Evolutionary conservation across 2,888 invertebrate species (phyloP).

Genomic region (Polydrusus tereticollis): DNA sequence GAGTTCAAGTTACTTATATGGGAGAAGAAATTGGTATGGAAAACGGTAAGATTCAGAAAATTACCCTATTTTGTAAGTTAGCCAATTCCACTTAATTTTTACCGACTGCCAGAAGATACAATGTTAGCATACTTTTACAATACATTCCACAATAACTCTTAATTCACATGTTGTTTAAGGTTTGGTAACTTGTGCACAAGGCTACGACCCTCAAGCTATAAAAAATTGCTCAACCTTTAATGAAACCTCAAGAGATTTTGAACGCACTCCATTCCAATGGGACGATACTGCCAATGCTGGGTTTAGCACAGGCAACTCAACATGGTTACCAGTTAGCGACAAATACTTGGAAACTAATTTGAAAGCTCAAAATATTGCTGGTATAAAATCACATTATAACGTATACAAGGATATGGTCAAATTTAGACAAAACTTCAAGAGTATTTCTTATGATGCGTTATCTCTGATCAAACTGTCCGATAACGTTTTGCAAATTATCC

Average conservation of each 20-base stretch:
- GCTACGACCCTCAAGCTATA: constrained; percentile 71
- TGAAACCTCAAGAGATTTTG: constrained; percentile 78
- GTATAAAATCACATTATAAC: constrained; percentile 72
- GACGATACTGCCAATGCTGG: constrained; percentile 73
- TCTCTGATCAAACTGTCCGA: constrained; percentile 41
- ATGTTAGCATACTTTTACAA: too few species aligned
- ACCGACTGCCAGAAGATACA: too few species aligned
- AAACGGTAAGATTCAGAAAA: constrained; percentile 66
- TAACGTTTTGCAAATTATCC: constrained; percentile 44
- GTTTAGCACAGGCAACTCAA: constrained; percentile 64
- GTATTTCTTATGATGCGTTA: constrained; percentile 28
- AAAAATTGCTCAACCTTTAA: constrained; percentile 65
- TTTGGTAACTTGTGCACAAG: constrained; percentile 68
- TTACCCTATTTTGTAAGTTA: too few species aligned
- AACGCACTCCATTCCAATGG: constrained; percentile 88
- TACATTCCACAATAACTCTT: too few species aligned
- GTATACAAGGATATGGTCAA: constrained; percentile 72
- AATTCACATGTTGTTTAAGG: constrained; percentile 11
- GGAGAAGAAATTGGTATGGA: constrained; percentile 85
- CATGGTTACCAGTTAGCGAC: constrained; percentile 79
- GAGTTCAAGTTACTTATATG: constrained; percentile 88
- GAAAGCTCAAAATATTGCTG: constrained; percentile 65
- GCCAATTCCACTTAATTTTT: too few species aligned
- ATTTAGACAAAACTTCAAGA: constrained; percentile 68
- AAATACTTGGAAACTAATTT: constrained; percentile 75